Percentiles rank a stretch among this genome's conserved stretches.
phyloP scores from a whole-genome alignment of 2,113 vertebrate species.

The Anseranas semipalmata region DNA sequence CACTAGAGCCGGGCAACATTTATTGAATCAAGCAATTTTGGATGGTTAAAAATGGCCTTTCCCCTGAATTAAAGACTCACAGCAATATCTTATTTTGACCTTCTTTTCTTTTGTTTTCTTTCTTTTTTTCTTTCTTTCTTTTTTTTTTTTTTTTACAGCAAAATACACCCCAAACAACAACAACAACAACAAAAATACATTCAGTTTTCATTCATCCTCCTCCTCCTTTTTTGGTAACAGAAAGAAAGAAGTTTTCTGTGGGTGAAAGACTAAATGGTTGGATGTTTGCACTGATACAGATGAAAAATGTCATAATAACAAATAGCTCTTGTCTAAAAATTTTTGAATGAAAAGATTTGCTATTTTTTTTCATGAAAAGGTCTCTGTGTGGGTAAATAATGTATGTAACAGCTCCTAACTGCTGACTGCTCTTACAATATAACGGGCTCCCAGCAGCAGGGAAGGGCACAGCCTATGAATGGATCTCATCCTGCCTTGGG shows the following conservation, averaged over 20 bases:
- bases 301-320: constrained; percentile 59
- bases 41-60: not conserved
- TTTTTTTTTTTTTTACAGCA: not conserved
- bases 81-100: not conserved
- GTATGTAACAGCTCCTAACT: constrained; percentile 30
- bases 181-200: not conserved
- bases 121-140: not conserved
- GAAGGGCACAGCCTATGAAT: constrained; percentile 43
- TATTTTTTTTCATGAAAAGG: constrained; percentile 49
- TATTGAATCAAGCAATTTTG: not conserved
- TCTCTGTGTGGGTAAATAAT: constrained; percentile 53
- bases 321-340: constrained; percentile 52
- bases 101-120: not conserved
- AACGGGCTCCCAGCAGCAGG: not conserved
- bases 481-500: constrained; percentile 27
- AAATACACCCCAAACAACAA: not conserved
- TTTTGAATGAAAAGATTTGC: constrained; percentile 62
- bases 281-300: constrained; percentile 41
- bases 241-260: constrained; percentile 34
- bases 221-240: not conserved
- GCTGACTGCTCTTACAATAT: constrained; percentile 31
- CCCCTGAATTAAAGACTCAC: not conserved
- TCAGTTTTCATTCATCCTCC: constrained; percentile 25
- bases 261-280: constrained; percentile 29
- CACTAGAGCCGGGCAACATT: not conserved